Evolutionary conservation across 2,888 invertebrate genomes (phyloP).

Genomic region (Conchocele bisecta): DNA sequence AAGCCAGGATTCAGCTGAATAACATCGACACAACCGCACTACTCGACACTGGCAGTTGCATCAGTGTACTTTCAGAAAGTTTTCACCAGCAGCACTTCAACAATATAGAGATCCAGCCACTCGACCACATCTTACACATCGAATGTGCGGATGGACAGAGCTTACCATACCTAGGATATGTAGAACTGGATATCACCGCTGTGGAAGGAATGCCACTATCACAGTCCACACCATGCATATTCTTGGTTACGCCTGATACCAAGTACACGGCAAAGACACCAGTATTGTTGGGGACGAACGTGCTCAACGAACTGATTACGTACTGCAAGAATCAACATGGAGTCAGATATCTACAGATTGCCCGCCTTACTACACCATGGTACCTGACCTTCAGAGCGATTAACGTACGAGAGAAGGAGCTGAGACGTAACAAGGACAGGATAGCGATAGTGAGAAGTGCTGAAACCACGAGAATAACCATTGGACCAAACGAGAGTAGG

Average conservation of each 20-base stretch:
- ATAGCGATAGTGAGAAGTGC: constrained; percentile 16
- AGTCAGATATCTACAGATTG: constrained; percentile 34
- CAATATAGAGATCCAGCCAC: constrained; percentile 9
- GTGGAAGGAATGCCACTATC: constrained; percentile 8
- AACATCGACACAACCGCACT: constrained; percentile 2
- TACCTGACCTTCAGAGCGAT: constrained; percentile 33
- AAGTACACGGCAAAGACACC: constrained; percentile 26
- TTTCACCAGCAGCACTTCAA: constrained; percentile 30
- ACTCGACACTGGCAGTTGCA: constrained; percentile 34
- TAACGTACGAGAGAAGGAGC: too few species aligned
- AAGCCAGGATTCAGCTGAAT: constrained; percentile 9
- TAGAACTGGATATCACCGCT: constrained; percentile 11
- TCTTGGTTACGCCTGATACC: constrained; percentile 42
- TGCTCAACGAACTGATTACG: constrained; percentile 20
- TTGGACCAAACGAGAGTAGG: constrained; percentile 4
- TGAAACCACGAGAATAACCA: background rate
- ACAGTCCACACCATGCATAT: constrained; percentile 1
- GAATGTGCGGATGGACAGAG: constrained; percentile 51
- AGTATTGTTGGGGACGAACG: constrained; percentile 47
- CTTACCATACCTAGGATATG: constrained; percentile 46
- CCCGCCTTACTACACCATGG: constrained; percentile 28
- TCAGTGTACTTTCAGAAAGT: constrained; percentile 26
- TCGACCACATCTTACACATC: constrained; percentile 35
- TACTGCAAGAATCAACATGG: constrained; percentile 28
- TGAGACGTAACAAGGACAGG: constrained; percentile 4